Percentiles rank a stretch among this genome's conserved stretches.
phyloP scores from a whole-genome alignment of 2,113 vertebrate species.

The Mesitornis unicolor region DNA sequence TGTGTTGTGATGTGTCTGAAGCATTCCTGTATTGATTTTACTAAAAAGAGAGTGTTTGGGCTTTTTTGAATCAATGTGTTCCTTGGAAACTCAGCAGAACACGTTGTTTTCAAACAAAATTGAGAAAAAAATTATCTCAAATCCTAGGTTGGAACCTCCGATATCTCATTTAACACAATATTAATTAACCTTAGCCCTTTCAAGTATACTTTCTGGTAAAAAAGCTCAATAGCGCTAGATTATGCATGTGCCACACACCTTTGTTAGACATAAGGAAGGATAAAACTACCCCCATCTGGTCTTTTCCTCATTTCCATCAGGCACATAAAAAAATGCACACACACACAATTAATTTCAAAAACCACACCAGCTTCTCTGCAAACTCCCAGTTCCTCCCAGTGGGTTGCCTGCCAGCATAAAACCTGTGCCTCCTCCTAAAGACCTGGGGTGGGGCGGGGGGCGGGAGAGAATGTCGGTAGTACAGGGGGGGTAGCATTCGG shows the following conservation, averaged over 20 bases:
- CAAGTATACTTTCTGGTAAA: not conserved
- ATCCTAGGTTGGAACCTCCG: not conserved
- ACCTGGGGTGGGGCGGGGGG: fast-evolving
- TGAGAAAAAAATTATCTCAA: not conserved
- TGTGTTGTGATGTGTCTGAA: not conserved
- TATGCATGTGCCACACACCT: not conserved
- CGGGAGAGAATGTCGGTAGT: not conserved
- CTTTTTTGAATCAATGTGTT: not conserved
- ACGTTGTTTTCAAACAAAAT: not conserved
- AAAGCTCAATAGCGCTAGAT: not conserved
- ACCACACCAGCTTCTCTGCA: not conserved
- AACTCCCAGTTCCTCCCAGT: not conserved
- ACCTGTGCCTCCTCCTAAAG: not conserved
- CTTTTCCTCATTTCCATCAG: not conserved
- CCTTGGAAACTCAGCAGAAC: not conserved
- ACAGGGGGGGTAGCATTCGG: not conserved
- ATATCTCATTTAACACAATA: conserved; percentile 7
- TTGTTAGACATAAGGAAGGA: not conserved
- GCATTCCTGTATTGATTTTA: not conserved
- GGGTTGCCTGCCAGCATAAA: not conserved
- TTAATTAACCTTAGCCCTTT: not conserved
- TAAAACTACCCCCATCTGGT: not conserved
- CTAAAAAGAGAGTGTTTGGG: not conserved
- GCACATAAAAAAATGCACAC: not conserved
- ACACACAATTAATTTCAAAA: not conserved